Evolutionary conservation across 2,888 invertebrate species (phyloP).

Genomic region (Idaea dimidiata): DNA sequence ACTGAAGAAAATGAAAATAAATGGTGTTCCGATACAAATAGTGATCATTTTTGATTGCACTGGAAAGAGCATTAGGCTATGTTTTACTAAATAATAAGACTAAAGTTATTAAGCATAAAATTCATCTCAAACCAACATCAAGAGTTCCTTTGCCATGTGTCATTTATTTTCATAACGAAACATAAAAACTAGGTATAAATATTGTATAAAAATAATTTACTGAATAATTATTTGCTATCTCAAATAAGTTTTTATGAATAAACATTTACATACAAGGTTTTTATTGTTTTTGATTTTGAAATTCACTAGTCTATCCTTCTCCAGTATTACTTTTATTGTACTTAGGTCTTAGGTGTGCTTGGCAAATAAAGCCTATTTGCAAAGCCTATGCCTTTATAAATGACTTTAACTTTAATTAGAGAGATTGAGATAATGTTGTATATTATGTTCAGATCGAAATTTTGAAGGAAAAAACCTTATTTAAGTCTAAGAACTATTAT

Average conservation of each 20-base stretch:
- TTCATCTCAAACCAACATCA: constrained; percentile 74
- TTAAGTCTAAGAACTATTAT: too few relatives aligned
- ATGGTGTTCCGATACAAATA: neutral
- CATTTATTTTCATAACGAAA: constrained; percentile 66
- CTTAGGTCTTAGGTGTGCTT: too few relatives aligned
- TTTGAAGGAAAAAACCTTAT: too few relatives aligned
- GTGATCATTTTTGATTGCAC: neutral
- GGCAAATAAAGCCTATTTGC: too few relatives aligned
- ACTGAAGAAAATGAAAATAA: neutral
- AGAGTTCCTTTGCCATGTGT: constrained; percentile 81
- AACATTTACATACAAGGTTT: constrained; percentile 69
- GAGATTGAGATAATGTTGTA: too few relatives aligned
- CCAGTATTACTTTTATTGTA: too few relatives aligned
- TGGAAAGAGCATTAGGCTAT: neutral
- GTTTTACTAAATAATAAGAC: neutral
- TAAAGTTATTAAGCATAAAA: neutral
- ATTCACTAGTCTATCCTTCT: too few relatives aligned
- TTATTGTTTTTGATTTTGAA: constrained; percentile 31
- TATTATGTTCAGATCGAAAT: too few relatives aligned
- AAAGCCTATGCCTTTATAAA: too few relatives aligned
- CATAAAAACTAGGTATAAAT: constrained; percentile 34
- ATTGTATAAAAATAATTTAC: constrained; percentile 73
- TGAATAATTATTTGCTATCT: constrained; percentile 77
- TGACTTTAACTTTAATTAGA: too few relatives aligned
- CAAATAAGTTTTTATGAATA: constrained; percentile 77